A percentile compares a stretch with the other conserved stretches of the same genome.
These are phyloP conservation scores for Acleris cristana DNA, from an alignment of 2,888 invertebrate genomes.

Conservation along the genomic window DNA sequence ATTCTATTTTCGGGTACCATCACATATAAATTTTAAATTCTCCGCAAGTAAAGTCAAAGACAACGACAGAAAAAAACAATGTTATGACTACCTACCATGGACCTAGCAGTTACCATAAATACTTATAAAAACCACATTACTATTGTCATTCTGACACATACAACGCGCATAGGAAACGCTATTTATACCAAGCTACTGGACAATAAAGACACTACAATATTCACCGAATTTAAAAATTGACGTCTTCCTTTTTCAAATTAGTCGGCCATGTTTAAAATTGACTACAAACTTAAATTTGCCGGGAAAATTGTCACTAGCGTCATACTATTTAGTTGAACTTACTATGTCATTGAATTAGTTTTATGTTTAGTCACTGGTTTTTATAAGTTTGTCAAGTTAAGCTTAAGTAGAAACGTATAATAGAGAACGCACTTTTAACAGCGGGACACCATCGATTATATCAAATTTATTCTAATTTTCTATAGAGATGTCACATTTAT, in stretches of 20 bases:
- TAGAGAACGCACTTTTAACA: slow-evolving; percentile 41
- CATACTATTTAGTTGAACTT: background rate
- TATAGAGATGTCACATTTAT: slow-evolving; percentile 41
- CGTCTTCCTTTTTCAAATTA: slow-evolving; percentile 36
- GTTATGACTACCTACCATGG: slow-evolving; percentile 1
- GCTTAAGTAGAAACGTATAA: slow-evolving; percentile 35
- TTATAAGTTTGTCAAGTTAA: slow-evolving; percentile 22
- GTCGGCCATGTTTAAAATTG: slow-evolving; percentile 30
- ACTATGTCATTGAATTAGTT: background rate
- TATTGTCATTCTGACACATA: slow-evolving; percentile 34
- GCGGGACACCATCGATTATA: slow-evolving; percentile 41
- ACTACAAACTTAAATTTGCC: slow-evolving; percentile 6
- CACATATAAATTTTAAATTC: too few species aligned
- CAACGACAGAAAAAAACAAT: background rate
- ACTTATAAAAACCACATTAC: slow-evolving; percentile 24
- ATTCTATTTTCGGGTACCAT: too few species aligned
- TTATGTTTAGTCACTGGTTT: slow-evolving; percentile 2
- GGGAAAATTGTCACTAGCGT: slow-evolving; percentile 1
- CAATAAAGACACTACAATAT: slow-evolving; percentile 35
- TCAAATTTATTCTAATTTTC: slow-evolving; percentile 42
- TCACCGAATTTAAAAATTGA: slow-evolving; percentile 30
- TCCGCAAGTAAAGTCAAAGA: too few species aligned
- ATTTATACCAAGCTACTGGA: slow-evolving; percentile 33
- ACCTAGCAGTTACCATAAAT: slow-evolving; percentile 15
- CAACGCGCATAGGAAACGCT: slow-evolving; percentile 19